Base-by-base conservation (phyloP, 2,797 vertebrate genomes). In the Cyclopterus lumpus region DNA sequence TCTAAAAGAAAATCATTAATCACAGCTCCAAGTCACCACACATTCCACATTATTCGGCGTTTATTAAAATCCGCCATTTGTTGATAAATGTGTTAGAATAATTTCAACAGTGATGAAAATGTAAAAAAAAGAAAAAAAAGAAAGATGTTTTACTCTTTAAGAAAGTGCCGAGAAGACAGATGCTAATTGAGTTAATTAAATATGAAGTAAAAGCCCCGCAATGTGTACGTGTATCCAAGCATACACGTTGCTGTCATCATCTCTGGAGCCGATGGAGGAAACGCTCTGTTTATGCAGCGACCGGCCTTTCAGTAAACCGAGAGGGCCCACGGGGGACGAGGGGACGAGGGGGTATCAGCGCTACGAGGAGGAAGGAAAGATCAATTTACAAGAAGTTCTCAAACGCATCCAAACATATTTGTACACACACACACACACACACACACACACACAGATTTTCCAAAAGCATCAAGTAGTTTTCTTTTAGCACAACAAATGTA, bases 51-150 rank as follows among this genome's bases (percentile, higher is more conserved):
- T 46, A 57, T 67, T 72, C 11, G 51, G 26, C 61, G 40, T 51
- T 89, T 87, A 90, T 93, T 86, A 91, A 94, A 93, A 95, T 2
- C 4, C 91, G 92, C 92, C 88, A 93, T 93, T 93, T 90, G 78
- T 92, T 86, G 82, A 90, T 77, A 81, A 88, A 91, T 32, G 63
- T 83, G 87, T 85, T 84, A 88, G 89, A 93, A 82, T 91, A 72
- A 90, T 86, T 95, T 91, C 89, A 84, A 67, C 0, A 7, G 66
- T 68, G 65, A 66, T 74, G 85, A 32, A 91, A 79, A 87, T 40
- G 10, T 32, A 30, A 32, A 32, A 32, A 32, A 32, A 5, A 8
- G 1, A 32, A 5, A 30, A 4, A 30, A 30, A 30, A 28, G 28
- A 30, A 38, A 11, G 11, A 38, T 38, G 11, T 28, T 28, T 28